Conservation (phyloP, 2,797 vertebrate genomes). For the Eleutherodactylus coqui region DNA sequence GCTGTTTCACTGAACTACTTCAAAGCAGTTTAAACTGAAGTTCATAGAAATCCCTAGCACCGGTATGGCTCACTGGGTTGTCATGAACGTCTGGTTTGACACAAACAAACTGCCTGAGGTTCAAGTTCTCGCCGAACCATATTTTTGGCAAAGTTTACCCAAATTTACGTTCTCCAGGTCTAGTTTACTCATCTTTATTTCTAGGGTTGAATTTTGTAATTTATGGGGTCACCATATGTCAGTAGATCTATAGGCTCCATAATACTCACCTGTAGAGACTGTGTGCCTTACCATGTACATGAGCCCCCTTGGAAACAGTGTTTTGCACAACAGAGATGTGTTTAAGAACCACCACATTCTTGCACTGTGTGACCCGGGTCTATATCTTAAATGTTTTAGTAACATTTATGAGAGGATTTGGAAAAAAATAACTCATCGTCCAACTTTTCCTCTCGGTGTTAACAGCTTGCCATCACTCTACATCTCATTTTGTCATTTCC, state of each 20-base stretch:
- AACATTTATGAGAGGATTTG: not conserved
- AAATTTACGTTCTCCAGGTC: no score
- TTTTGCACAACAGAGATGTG: not conserved
- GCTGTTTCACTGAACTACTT: no score
- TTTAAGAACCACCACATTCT: not conserved
- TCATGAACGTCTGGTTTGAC: no score
- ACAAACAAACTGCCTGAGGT: no score
- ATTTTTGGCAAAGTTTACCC: no score
- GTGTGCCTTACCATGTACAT: not conserved
- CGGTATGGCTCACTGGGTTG: no score
- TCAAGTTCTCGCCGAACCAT: no score
- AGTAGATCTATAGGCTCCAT: not conserved
- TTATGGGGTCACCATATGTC: not conserved
- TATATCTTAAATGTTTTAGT: not conserved
- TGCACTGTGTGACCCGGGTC: not conserved
- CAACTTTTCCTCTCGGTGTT: not conserved
- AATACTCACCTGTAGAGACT: not conserved
- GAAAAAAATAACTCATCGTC: not conserved
- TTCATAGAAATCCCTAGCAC: no score
- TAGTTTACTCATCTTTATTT: no score
- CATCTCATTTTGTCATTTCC: slow-evolving; percentile 45
- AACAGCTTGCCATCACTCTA: slow-evolving; percentile 34
- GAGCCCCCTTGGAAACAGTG: not conserved
- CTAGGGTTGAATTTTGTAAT: not conserved
- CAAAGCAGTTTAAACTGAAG: no score